Conservation (phyloP, 2,113 vertebrate species). For the Antennarius striatus region DNA sequence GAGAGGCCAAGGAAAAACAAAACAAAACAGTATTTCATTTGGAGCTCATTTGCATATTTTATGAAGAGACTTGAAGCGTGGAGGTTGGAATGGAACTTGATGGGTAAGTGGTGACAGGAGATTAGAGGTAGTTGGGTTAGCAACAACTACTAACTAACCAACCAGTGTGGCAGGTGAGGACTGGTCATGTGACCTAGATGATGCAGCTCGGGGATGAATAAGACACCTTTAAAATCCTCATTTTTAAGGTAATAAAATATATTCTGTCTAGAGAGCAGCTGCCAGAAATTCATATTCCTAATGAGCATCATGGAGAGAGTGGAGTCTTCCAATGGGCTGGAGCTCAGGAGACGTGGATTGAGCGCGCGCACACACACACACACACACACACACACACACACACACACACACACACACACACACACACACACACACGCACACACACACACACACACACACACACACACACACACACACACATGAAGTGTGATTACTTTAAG, state of each 20-base stretch:
- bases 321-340: slow-evolving; percentile 60
- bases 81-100: slow-evolving; percentile 40
- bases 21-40: slow-evolving; percentile 52
- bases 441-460: no score
- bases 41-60: slow-evolving; percentile 66
- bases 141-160: no score
- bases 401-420: no score
- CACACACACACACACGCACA: no score
- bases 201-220: slow-evolving; percentile 1
- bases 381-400: no score
- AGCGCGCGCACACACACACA: slow-evolving; percentile 74
- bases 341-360: slow-evolving; percentile 85
- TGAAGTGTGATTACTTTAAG: slow-evolving; percentile 76
- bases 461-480: slow-evolving; percentile 84
- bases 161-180: background rate
- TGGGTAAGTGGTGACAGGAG: slow-evolving; percentile 28
- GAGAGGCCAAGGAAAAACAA: slow-evolving; percentile 33
- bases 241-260: slow-evolving; percentile 46
- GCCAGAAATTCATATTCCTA: slow-evolving; percentile 66
- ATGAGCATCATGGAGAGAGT: slow-evolving; percentile 66
- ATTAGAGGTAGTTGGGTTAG: slow-evolving; percentile 7
- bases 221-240: slow-evolving; percentile 41
- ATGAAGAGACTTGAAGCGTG: slow-evolving; percentile 60
- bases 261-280: slow-evolving; percentile 59
- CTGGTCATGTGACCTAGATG: background rate